phyloP scores from a whole-genome alignment of 1,140 invertebrate species.

The Linepithema humile region DNA sequence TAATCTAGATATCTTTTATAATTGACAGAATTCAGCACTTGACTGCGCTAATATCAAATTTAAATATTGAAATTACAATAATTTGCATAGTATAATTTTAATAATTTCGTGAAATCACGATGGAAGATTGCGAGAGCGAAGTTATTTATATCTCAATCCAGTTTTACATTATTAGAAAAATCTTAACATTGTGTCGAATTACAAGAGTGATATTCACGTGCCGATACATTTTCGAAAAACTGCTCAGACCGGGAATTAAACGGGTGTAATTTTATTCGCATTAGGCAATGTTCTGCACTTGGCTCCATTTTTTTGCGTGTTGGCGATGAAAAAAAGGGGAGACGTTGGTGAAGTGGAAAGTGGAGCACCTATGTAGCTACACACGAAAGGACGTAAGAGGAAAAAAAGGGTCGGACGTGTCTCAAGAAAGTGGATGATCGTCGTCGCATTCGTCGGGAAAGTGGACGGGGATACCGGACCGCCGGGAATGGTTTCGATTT shows the following conservation, averaged over 20 bases:
- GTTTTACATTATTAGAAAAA: not conserved
- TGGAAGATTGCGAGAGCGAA: not conserved
- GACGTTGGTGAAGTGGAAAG: constrained; percentile 52
- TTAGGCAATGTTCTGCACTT: constrained; percentile 43
- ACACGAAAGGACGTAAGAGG: not conserved
- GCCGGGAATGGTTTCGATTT: constrained; percentile 67
- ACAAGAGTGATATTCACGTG: not conserved
- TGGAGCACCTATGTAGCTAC: constrained; percentile 43
- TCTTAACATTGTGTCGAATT: not conserved
- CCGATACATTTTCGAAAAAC: not conserved
- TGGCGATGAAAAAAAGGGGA: not conserved
- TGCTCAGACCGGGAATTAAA: not conserved
- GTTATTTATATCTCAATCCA: not conserved
- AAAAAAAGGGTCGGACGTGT: constrained; percentile 35
- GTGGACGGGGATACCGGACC: constrained; percentile 62
- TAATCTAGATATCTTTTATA: not conserved
- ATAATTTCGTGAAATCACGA: not conserved
- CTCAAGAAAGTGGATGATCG: constrained; percentile 68
- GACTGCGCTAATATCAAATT: not conserved
- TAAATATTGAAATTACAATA: not conserved
- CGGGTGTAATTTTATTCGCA: constrained; percentile 63
- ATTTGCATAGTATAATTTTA: not conserved
- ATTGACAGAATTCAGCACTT: not conserved
- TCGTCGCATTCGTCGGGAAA: constrained; percentile 63
- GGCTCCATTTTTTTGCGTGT: not conserved